A percentile compares a stretch with the other conserved stretches of the same genome.
These are phyloP conservation scores for Ypsolopha scabrella DNA, from an alignment of 2,888 invertebrate species.

Conservation along the genomic window DNA sequence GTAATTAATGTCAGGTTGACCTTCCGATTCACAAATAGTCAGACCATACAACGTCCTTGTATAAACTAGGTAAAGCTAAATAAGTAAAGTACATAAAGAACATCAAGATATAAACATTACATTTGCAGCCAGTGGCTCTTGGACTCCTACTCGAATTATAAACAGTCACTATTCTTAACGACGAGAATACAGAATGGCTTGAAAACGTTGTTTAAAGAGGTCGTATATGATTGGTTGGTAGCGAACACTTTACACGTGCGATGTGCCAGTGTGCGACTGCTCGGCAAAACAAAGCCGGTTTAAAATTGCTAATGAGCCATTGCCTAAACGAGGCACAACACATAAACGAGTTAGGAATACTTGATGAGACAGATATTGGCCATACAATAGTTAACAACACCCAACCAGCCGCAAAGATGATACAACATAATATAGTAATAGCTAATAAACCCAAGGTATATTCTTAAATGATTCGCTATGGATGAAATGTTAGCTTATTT, in stretches of 20 bases:
- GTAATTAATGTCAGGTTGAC: neutral
- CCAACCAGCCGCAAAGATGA: neutral
- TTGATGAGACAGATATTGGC: constrained; percentile 30
- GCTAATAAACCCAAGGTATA: no score
- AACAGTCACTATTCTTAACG: neutral
- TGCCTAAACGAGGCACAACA: constrained; percentile 49
- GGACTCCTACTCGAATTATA: neutral
- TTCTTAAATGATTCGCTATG: no score
- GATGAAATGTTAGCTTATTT: no score
- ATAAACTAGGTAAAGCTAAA: constrained; percentile 4
- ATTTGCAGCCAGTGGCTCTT: neutral
- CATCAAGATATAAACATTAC: constrained; percentile 12
- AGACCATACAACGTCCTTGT: neutral
- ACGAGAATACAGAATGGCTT: neutral
- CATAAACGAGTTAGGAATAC: constrained; percentile 36
- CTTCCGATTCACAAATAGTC: constrained; percentile 1
- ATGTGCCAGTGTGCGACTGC: constrained; percentile 15
- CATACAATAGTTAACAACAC: neutral
- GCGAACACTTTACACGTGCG: constrained; percentile 19
- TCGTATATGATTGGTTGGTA: neutral
- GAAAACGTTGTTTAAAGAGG: neutral
- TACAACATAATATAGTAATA: no score
- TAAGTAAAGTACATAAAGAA: constrained; percentile 7
- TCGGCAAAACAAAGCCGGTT: constrained; percentile 44
- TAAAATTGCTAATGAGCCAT: constrained; percentile 57